phyloP scores from a whole-genome alignment of 1,140 invertebrate genomes.

The Forficula auricularia region DNA sequence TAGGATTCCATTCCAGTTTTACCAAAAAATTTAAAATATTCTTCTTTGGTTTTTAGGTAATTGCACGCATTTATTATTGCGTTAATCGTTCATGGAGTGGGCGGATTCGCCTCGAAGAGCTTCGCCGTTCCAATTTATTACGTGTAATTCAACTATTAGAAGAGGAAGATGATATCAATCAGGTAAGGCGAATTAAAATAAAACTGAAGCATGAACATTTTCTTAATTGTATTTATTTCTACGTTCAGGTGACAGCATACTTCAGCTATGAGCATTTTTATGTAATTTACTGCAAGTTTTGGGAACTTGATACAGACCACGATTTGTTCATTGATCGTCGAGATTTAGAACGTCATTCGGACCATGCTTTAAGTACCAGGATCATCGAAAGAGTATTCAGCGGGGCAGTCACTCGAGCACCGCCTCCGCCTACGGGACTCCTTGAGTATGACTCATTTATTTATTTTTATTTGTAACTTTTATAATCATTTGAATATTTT shows the following conservation, averaged over 20 bases:
- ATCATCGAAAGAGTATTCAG: slow-evolving; percentile 97
- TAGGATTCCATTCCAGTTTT: too few relatives aligned
- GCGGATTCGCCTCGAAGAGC: slow-evolving; percentile 70
- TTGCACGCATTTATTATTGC: slow-evolving; percentile 95
- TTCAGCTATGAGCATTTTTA: slow-evolving; percentile 99
- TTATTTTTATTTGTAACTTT: too few relatives aligned
- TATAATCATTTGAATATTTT: too few relatives aligned
- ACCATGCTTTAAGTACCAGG: slow-evolving; percentile 76
- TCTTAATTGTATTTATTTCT: too few relatives aligned
- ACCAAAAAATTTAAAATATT: too few relatives aligned
- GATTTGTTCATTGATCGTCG: slow-evolving; percentile 90
- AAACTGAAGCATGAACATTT: too few relatives aligned
- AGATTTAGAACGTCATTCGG: slow-evolving; percentile 86
- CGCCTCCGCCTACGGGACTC: too few relatives aligned
- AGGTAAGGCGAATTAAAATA: too few relatives aligned
- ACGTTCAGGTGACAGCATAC: slow-evolving; percentile 65
- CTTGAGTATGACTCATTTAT: too few relatives aligned
- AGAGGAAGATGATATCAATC: slow-evolving; percentile 93
- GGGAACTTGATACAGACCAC: slow-evolving; percentile 97
- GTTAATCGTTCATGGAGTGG: slow-evolving; percentile 97
- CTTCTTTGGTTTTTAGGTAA: slow-evolving; percentile 42
- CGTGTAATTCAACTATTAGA: slow-evolving; percentile 56
- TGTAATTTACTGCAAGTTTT: slow-evolving; percentile 99
- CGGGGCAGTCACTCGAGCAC: slow-evolving; percentile 73
- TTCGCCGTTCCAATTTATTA: slow-evolving; percentile 79